A percentile compares a stretch with the other conserved stretches of the same genome.
Conservation (phyloP, 2,113 vertebrate genomes). For the Tauraco erythrolophus region DNA sequence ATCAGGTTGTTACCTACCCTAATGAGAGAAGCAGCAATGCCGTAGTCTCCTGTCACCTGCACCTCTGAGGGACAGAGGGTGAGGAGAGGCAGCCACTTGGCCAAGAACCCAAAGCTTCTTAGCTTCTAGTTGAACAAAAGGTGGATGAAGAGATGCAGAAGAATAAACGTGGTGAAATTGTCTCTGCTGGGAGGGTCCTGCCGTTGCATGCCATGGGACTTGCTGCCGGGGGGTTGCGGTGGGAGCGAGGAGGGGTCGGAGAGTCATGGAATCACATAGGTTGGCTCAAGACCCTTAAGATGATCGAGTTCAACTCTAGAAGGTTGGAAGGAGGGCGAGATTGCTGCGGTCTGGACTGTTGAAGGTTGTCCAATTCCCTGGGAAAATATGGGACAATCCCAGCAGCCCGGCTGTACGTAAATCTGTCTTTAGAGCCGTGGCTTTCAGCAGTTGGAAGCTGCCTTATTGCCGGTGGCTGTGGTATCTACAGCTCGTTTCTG, state of each 20-base stretch:
- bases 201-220: accelerated
- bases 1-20: not conserved
- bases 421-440: not conserved
- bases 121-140: not conserved
- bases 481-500: not conserved
- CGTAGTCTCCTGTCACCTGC: not conserved
- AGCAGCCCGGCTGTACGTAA: not conserved
- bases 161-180: not conserved
- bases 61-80: not conserved
- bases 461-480: not conserved
- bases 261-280: not conserved
- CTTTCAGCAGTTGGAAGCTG: not conserved
- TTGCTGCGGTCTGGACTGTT: not conserved
- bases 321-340: not conserved
- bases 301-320: accelerated
- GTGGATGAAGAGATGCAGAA: not conserved
- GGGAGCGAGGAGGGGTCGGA: not conserved
- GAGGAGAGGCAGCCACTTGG: not conserved
- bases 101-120: not conserved
- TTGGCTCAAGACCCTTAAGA: not conserved
- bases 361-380: not conserved
- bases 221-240: not conserved
- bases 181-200: not conserved
- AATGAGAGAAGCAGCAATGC: not conserved
- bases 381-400: not conserved